A percentile compares a stretch with the other conserved stretches of the same genome.
Evolutionary conservation across 2,113 vertebrate species (phyloP).

Genomic region (Perccottus glenii): DNA sequence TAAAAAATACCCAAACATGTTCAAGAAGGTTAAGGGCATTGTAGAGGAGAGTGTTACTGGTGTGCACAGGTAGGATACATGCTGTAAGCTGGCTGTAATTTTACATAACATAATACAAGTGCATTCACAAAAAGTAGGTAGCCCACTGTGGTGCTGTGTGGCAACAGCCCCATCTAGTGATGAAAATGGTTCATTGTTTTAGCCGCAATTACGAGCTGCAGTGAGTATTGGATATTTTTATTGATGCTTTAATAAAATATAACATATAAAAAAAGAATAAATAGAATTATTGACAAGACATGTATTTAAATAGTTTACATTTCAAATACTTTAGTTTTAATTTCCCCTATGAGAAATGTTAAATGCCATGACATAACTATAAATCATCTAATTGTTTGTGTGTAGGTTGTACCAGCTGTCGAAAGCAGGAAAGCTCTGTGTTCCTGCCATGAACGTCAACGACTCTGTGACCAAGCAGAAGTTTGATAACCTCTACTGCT

Average conservation of each 20-base stretch:
- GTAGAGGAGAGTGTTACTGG: constrained; percentile 99
- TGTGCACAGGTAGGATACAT: constrained; percentile 87
- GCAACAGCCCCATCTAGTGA: constrained; percentile 72
- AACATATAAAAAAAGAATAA: no score
- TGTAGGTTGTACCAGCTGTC: constrained; percentile 94
- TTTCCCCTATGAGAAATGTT: no score
- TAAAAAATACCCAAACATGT: constrained; percentile 99
- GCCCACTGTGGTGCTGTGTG: background rate
- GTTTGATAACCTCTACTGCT: constrained; percentile 98
- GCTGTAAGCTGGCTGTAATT: background rate
- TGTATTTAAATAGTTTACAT: no score
- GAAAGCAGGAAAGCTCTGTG: constrained; percentile 94
- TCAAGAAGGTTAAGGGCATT: constrained; percentile 99
- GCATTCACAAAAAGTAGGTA: background rate
- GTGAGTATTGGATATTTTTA: background rate
- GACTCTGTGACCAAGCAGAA: constrained; percentile 98
- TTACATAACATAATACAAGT: background rate
- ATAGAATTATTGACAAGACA: no score
- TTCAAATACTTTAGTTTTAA: background rate
- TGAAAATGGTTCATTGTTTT: background rate
- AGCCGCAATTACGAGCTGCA: background rate
- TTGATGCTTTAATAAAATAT: no score
- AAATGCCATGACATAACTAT: no score
- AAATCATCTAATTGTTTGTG: background rate
- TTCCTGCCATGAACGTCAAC: constrained; percentile 98